These are phyloP conservation scores for Odontomachus brunneus DNA, from an alignment of 1,140 invertebrate genomes.

Conservation along the genomic window DNA sequence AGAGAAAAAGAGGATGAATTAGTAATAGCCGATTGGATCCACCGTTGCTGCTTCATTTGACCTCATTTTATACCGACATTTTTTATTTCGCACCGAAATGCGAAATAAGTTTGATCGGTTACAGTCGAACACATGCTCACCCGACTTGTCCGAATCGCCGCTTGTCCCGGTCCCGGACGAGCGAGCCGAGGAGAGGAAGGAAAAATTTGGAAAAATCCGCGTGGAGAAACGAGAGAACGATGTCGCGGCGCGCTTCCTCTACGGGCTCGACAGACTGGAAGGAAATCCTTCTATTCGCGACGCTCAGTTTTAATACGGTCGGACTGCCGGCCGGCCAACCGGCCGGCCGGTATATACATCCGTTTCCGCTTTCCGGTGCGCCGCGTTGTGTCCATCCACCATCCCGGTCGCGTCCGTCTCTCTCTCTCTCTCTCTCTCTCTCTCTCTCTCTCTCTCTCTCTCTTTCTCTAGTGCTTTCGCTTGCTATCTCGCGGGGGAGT, in stretches of 20 bases:
- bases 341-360: constrained; percentile 49
- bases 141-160: background rate
- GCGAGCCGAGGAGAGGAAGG: constrained; percentile 1
- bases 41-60: background rate
- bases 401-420: constrained; percentile 33
- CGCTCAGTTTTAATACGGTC: constrained; percentile 56
- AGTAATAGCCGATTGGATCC: constrained; percentile 23
- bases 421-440: constrained; percentile 27
- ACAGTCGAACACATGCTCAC: too few species aligned
- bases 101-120: constrained; percentile 30
- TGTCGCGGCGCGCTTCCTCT: constrained; percentile 17
- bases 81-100: constrained; percentile 19
- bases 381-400: background rate
- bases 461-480: constrained; percentile 23
- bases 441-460: constrained; percentile 33
- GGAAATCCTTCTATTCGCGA: constrained; percentile 43
- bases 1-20: background rate
- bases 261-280: constrained; percentile 40
- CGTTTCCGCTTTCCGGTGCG: constrained; percentile 58
- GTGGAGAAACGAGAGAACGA: constrained; percentile 16
- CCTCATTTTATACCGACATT: background rate
- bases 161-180: constrained; percentile 9
- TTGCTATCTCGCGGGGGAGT: constrained; percentile 15
- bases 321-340: constrained; percentile 44
- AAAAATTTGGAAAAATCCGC: constrained; percentile 35